Conservation (phyloP, 2,888 invertebrate genomes). For the Aphelenchoides bicaudatus region DNA sequence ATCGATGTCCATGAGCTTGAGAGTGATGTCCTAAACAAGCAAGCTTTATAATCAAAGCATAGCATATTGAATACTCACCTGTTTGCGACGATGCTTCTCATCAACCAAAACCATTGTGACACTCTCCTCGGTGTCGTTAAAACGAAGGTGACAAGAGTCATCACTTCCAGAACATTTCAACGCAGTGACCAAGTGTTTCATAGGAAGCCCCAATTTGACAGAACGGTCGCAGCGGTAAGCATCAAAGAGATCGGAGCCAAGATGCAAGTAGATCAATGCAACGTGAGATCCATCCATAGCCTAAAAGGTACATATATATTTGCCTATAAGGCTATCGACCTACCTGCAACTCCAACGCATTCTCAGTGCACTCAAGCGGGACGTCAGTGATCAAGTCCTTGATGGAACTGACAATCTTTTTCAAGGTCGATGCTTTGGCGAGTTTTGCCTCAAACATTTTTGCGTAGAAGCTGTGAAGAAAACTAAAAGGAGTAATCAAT, state of each 20-base stretch:
- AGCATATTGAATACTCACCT: no score
- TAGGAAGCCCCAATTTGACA: slow-evolving; percentile 78
- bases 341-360: slow-evolving; percentile 64
- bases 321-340: no score
- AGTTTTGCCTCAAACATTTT: slow-evolving; percentile 96
- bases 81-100: slow-evolving; percentile 63
- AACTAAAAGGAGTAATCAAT: no score
- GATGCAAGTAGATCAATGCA: slow-evolving; percentile 84
- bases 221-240: slow-evolving; percentile 96
- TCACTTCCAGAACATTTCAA: slow-evolving; percentile 90
- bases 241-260: slow-evolving; percentile 75
- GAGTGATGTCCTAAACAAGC: slow-evolving; percentile 70
- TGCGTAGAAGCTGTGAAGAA: no score
- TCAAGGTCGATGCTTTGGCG: slow-evolving; percentile 80
- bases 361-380: slow-evolving; percentile 82
- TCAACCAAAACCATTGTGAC: slow-evolving; percentile 74
- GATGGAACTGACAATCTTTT: slow-evolving; percentile 94
- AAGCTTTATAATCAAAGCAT: no score
- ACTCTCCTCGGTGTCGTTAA: slow-evolving; percentile 81
- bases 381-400: slow-evolving; percentile 96
- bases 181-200: slow-evolving; percentile 72
- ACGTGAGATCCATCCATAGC: slow-evolving; percentile 99
- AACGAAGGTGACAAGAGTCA: slow-evolving; percentile 75
- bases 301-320: slow-evolving; percentile 64
- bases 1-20: slow-evolving; percentile 97